Evolutionary conservation across 2,888 invertebrate species (phyloP).

Genomic region (Trissolcus brochymenae): DNA sequence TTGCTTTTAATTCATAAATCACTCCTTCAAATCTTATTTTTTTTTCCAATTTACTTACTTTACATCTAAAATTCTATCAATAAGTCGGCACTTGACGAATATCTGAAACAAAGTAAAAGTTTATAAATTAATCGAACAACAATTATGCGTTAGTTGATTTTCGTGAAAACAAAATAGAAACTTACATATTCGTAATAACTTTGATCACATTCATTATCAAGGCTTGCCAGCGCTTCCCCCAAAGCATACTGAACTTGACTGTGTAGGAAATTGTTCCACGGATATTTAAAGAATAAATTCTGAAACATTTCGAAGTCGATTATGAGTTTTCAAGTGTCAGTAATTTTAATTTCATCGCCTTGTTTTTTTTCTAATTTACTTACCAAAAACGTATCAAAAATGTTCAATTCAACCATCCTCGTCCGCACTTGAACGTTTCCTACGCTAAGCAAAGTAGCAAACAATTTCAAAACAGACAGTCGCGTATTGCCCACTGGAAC

Average conservation of each 20-base stretch:
- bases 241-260: conserved; percentile 90
- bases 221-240: conserved; percentile 81
- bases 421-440: conserved; percentile 84
- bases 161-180: not conserved
- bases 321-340: too few relatives aligned
- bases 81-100: conserved; percentile 86
- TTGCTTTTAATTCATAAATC: not conserved
- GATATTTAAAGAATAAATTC: conserved; percentile 92
- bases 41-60: conserved; percentile 80
- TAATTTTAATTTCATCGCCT: not conserved
- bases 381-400: conserved; percentile 79
- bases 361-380: conserved; percentile 59
- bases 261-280: conserved; percentile 97
- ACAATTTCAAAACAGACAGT: conserved; percentile 87
- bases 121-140: conserved; percentile 77
- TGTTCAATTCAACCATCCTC: conserved; percentile 80
- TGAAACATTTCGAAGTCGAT: conserved; percentile 68
- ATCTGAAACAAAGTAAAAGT: conserved; percentile 82
- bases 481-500: conserved; percentile 88
- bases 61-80: conserved; percentile 87
- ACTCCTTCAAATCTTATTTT: too few relatives aligned
- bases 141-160: too few relatives aligned
- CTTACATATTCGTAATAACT: conserved; percentile 71
- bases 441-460: conserved; percentile 85
- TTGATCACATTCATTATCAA: conserved; percentile 68